Percentiles rank a stretch among this genome's conserved stretches.
Evolutionary conservation across 2,797 vertebrate genomes (phyloP).

Genomic region (Takifugu ocellatus): DNA sequence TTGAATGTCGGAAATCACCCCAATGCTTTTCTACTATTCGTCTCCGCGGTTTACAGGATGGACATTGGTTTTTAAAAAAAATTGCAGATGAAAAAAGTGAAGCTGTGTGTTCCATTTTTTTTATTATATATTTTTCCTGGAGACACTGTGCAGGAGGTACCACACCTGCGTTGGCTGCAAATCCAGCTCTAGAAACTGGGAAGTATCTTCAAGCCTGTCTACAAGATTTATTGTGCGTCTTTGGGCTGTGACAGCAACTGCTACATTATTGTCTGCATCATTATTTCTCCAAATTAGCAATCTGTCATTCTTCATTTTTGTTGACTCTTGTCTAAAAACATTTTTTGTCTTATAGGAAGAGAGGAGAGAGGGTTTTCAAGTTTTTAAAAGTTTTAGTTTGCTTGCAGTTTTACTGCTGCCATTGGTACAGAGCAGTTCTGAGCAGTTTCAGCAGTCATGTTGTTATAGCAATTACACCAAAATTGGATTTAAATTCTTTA

Average conservation of each 20-base stretch:
- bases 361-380: slow-evolving; percentile 9
- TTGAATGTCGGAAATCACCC: slow-evolving; percentile 47
- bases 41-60: slow-evolving; percentile 31
- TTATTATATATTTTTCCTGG: slow-evolving; percentile 19
- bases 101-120: neutral
- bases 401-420: slow-evolving; percentile 34
- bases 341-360: slow-evolving; percentile 22
- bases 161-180: slow-evolving; percentile 5
- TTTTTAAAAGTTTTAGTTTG: slow-evolving; percentile 38
- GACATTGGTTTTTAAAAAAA: slow-evolving; percentile 8
- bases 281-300: slow-evolving; percentile 35
- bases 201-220: slow-evolving; percentile 39
- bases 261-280: slow-evolving; percentile 50
- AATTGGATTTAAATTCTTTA: slow-evolving; percentile 26
- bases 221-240: slow-evolving; percentile 41
- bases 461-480: slow-evolving; percentile 27
- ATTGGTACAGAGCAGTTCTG: slow-evolving; percentile 10
- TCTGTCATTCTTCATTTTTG: slow-evolving; percentile 26
- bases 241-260: slow-evolving; percentile 69
- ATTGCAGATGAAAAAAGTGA: slow-evolving; percentile 9
- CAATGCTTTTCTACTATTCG: slow-evolving; percentile 27
- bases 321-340: slow-evolving; percentile 25
- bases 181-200: slow-evolving; percentile 25
- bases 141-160: slow-evolving; percentile 17
- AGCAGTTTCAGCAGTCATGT: slow-evolving; percentile 23